Conservation (phyloP, 1,140 invertebrate species). For the Sarcophaga peregrina region DNA sequence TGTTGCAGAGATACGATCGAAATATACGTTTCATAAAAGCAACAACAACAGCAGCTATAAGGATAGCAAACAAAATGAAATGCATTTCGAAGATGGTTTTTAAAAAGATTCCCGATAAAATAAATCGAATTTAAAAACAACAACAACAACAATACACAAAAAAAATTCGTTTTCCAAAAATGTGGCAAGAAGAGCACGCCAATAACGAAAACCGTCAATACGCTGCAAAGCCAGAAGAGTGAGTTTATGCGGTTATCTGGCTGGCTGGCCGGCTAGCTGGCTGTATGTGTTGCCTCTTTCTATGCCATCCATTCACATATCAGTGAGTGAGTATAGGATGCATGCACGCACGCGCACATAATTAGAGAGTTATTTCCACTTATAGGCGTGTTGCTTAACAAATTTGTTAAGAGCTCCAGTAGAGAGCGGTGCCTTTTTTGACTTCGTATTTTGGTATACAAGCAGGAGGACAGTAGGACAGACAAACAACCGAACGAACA, state of each 20-base stretch:
- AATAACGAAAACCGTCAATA: not conserved
- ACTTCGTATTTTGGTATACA: slow-evolving; percentile 4
- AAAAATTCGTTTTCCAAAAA: not conserved
- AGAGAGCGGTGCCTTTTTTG: slow-evolving; percentile 64
- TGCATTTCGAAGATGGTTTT: not conserved
- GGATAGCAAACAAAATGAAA: slow-evolving; percentile 18
- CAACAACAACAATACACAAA: not conserved
- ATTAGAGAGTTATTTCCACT: slow-evolving; percentile 55
- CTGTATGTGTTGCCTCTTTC: no score
- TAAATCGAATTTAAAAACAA: slow-evolving; percentile 19
- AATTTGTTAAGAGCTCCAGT: slow-evolving; percentile 66
- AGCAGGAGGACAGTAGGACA: not conserved
- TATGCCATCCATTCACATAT: no score
- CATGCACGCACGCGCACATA: slow-evolving; percentile 57
- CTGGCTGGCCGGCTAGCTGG: no score
- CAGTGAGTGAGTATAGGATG: not conserved
- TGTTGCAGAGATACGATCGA: slow-evolving; percentile 29
- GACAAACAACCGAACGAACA: not conserved
- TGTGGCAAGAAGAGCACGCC: not conserved
- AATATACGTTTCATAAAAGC: slow-evolving; percentile 6
- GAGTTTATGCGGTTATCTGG: not conserved
- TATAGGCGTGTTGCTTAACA: slow-evolving; percentile 63
- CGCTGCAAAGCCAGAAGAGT: not conserved
- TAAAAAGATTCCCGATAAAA: slow-evolving; percentile 16
- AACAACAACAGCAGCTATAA: not conserved